Base-by-base conservation (phyloP, 2,113 vertebrate species). In the Sarotherodon lohbergeri region DNA sequence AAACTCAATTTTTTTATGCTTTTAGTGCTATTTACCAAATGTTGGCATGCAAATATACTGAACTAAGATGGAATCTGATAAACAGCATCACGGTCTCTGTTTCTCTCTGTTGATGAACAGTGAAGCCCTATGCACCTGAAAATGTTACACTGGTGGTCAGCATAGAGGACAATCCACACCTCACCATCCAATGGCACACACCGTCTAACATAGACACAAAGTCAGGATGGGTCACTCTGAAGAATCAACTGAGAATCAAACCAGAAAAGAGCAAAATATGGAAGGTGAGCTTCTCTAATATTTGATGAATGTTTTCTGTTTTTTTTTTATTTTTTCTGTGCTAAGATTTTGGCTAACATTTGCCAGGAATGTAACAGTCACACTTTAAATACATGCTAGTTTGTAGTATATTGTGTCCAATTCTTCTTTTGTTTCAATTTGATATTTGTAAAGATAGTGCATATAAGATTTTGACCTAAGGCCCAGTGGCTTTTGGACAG, bases 221-320 rank as follows among this genome's bases (percentile, higher is more conserved):
- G 71, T 97, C 96, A 5, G 97, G 97, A 61, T 97, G 97, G 96
- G 91, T 96, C 76, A 94, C 95, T 1, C 90, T 97, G 50, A 95
- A 94, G 63, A 98, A 98, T 43, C 95, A 98, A 92, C 90, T 99
- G 27, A 94, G 96, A 76, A 61, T 97, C 61, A 97, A 97, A 91
- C 88, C 95, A 1, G 94, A 96, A 50, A 93, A 93, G 79, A 86
- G 88, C 52, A 81, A 92, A 54, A 92, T 96, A 2, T 98, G 97
- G 97, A 96, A 97, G 96, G 98, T 93, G 78, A 82, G 27, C 43
- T 29, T 32, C 43, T 78, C 71, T 32, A 29, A 32, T 32, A n/a
- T 50, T 22, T 22, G 19, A 9, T n/a, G 19, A 54, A 54, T 54
- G 17, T 19, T 36, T 36, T 8, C 7, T 36, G 7, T 8, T 22